Conservation (phyloP, 2,888 invertebrate genomes). For the Macrosiphum euphorbiae region DNA sequence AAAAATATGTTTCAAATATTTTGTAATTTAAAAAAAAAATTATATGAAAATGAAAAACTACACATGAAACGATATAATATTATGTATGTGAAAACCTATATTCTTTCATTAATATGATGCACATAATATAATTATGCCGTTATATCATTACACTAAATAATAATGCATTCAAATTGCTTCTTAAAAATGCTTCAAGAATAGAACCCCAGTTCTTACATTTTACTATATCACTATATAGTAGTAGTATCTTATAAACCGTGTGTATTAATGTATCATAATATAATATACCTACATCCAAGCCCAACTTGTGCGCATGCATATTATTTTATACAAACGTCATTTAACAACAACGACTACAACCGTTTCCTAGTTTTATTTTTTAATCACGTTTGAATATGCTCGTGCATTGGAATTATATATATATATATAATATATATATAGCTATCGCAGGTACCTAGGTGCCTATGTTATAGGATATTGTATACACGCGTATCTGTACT, state of each 20-base stretch:
- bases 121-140: neutral
- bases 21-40: too few relatives aligned
- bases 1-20: neutral
- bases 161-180: too few relatives aligned
- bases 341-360: neutral
- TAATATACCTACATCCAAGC: neutral
- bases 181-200: too few relatives aligned
- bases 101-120: neutral
- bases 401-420: neutral
- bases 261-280: neutral
- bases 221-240: neutral
- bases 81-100: neutral
- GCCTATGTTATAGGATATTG: neutral
- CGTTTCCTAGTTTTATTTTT: neutral
- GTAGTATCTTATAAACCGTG: neutral
- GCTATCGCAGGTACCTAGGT: neutral
- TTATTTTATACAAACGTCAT: neutral
- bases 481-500: neutral
- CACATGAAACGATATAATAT: neutral
- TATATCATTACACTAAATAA: neutral
- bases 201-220: too few relatives aligned
- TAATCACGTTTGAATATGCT: neutral
- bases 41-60: neutral
- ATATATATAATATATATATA: neutral
- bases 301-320: neutral